Conservation (phyloP, 2,888 invertebrate species). For the Gisinianus flammeolus region DNA sequence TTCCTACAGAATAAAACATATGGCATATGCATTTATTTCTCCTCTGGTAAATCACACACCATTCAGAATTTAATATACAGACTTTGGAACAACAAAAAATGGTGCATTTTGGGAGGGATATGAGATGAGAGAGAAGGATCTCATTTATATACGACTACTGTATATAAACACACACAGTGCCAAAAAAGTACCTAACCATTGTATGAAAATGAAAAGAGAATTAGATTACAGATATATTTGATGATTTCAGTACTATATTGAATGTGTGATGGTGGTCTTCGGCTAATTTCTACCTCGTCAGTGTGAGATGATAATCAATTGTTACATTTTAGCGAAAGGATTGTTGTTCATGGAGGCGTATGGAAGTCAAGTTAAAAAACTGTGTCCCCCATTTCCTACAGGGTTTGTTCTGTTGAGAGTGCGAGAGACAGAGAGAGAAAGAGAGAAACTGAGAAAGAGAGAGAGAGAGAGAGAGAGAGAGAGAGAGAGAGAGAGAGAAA, state of each 20-base stretch:
- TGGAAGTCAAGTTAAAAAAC: conserved; percentile 18
- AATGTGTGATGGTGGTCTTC: not conserved
- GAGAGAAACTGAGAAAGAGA: not conserved
- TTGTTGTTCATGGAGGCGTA: not conserved
- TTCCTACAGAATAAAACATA: too few species aligned
- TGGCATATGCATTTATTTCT: too few species aligned
- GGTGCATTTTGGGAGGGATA: not conserved
- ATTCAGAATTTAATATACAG: too few species aligned
- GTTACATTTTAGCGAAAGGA: not conserved
- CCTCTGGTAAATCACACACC: too few species aligned
- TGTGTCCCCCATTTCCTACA: conserved; percentile 24
- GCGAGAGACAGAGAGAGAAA: not conserved
- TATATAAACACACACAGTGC: not conserved
- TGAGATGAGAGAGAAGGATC: not conserved
- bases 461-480: not conserved
- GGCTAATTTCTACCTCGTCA: conserved; percentile 20
- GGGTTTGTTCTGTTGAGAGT: conserved; percentile 5
- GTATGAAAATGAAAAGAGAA: too few species aligned
- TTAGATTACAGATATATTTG: too few species aligned
- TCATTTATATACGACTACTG: not conserved
- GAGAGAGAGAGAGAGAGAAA: not conserved
- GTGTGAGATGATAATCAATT: conserved; percentile 21
- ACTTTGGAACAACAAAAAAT: not conserved
- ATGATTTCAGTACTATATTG: too few species aligned
- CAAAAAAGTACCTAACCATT: not conserved